These are phyloP conservation scores for Harmothoe impar DNA, from an alignment of 2,888 invertebrate genomes.

Conservation along the genomic window DNA sequence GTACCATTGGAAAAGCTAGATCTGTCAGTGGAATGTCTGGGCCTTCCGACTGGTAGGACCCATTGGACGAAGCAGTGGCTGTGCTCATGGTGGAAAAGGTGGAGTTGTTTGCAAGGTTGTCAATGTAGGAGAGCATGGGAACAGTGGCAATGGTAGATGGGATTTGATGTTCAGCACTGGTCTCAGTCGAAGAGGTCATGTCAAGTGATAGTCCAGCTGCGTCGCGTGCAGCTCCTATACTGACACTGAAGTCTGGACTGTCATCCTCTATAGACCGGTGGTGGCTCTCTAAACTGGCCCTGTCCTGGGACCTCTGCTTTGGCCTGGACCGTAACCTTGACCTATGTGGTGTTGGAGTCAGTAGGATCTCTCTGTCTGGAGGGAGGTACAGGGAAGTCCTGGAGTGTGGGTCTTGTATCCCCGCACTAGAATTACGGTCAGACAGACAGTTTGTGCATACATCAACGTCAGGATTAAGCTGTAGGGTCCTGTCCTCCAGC, in stretches of 20 bases:
- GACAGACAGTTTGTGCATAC: conserved; percentile 36
- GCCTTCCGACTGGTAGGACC: conserved; percentile 56
- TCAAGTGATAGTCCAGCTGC: conserved; percentile 3
- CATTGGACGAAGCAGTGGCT: conserved; percentile 57
- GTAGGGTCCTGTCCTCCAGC: conserved; percentile 10
- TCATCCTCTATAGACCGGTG: conserved; percentile 40
- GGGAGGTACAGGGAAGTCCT: neutral
- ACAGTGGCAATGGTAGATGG: neutral
- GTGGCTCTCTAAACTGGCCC: conserved; percentile 45
- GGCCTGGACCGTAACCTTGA: conserved; percentile 23
- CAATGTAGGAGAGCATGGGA: conserved; percentile 51
- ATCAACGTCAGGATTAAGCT: neutral
- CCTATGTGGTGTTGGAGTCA: conserved; percentile 15
- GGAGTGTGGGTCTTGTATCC: neutral
- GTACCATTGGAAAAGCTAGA: neutral
- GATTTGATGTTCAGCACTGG: neutral
- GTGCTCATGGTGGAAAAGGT: conserved; percentile 58
- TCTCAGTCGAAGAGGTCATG: conserved; percentile 4
- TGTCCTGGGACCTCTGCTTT: conserved; percentile 49
- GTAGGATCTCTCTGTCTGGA: conserved; percentile 1
- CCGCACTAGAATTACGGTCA: neutral
- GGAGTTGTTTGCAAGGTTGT: conserved; percentile 49
- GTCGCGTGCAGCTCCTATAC: neutral
- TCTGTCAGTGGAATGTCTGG: conserved; percentile 49
- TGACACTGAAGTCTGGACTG: conserved; percentile 35